Base-by-base conservation (phyloP, 2,797 vertebrate genomes). In the Paramormyrops hopkinsi region DNA sequence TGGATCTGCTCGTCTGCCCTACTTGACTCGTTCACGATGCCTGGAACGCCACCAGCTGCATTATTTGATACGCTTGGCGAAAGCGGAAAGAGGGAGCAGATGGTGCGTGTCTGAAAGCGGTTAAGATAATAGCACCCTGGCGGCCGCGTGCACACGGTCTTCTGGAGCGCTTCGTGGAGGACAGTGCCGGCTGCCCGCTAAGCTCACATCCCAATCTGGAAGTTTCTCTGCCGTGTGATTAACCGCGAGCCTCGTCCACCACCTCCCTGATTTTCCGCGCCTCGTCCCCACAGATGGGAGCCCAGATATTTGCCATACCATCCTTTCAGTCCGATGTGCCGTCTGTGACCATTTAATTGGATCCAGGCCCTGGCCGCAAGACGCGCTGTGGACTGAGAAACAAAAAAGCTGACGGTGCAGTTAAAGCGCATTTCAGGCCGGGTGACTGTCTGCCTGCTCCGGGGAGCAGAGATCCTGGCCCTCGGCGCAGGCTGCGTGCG, bases 31-130 rank as follows among this genome's bases (percentile, higher is more conserved):
- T n/a, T 25, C 51, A 86, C 84, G n/a, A 41, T 33, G 88, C 48
- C 33, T 82, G 88, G 56, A 59, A 86, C 53, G 29, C 41, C 62
- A 69, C 22, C 54, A 85, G 51, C 84, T n/a, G 79, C 73, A 59
- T 37, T 17, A 62, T 19, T 29, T 9, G 33, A 86, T 69, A 65
- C 19, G 56, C 59, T 89, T 44, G 33, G 50, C 14, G 46, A 41
- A 86, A 51, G 65, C 76, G 22, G 88, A 46, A 59, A 86, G 46
- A 22, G n/a, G 25, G 56, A 89, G 48, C 88, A 89, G 56, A 86
- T 86, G 79, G n/a, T 14, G 44, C 22, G 22, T 88, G 29, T 76
- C 54, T 86, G 54, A 62, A 17, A 59, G 83, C 22, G 12, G 12
- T 62, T 89, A 48, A 25, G 59, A 86, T 46, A 89, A 65, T 33